Base-by-base conservation (phyloP, 1,140 invertebrate genomes). In the Marisa cornuarietis region DNA sequence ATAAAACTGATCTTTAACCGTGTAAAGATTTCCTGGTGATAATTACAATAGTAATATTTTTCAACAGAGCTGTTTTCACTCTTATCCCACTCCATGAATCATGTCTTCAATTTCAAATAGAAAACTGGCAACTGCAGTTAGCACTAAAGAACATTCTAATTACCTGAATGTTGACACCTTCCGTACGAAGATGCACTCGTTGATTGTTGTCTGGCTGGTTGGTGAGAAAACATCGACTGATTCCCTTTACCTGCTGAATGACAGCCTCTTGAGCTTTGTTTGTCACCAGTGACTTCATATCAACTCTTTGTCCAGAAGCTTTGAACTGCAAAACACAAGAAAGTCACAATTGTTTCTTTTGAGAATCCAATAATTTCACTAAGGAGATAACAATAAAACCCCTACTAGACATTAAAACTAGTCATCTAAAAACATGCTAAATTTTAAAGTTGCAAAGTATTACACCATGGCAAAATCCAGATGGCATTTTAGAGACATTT, bases 111-210 rank as follows among this genome's bases (percentile, higher is more conserved):
- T 42, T 42, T 42, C 31, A 42, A 42, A 42, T 42, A 42, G 31
- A 6, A 58, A 58, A 2, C 66, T 16, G 3, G 11, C 66, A 68
- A 22, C 11, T 68, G 66, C 10, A 18, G 31, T 6, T 26, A 22
- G 22, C 31, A 72, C 22, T 31, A 72, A 49, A 10, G 14, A 71
- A 20, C 69, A 5, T 51, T 62, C 3, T 14, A 31, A 76, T 76
- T 81, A 94, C 94, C 79, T 93, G 91, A 81, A 99, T 95, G 89
- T 99, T 99, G 22, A 99, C 95, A 9, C 98, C 98, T 88, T 99
- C 97, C 2, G 98, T 99, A 90, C 97, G 96, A 11, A 92, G 78
- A 82, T 90, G 90, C 1, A 98, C 90, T 71, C 93, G 71, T n/a
- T 54, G 73, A 18, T 69, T 51, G 75, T 86, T 62, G 77, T 87